Base-by-base conservation (phyloP, 2,113 vertebrate species). In the Callocephalon fimbriatum region DNA sequence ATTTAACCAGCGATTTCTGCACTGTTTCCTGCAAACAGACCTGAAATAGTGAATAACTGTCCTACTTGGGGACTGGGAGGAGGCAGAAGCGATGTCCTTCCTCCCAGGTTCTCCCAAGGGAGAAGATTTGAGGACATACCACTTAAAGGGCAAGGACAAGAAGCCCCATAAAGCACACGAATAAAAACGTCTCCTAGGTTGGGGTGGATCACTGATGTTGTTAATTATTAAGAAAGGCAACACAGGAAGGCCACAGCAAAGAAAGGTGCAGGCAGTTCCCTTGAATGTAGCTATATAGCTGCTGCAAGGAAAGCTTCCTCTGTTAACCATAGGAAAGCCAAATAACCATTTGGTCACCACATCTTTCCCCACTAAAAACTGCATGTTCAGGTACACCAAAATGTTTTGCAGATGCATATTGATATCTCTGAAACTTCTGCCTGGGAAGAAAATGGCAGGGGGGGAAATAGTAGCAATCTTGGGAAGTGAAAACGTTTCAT, bases 31-130 rank as follows among this genome's bases (percentile, higher is more conserved):
- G 50, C 50, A 37, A 35, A n/a, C 5, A 15, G 35, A 74, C n/a
- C 29, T 51, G 37, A 67, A 93, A 74, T 4, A 11, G 2, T 7
- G 4, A 29, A 66, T 9, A 7, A 18, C 12, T 45, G 3, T 50
- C 48, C 35, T 7, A 4, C 3, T 15, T 0, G 0, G 5, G 17
- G 17, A 6, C 35, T 1, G 2, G 13, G 19, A 48, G 48, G 32
- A 47, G 53, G 26, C 9, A 84, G 35, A 29, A 37, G 31, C 1
- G 0, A 37, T 9, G 4, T 77, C 23, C 3, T 11, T 44, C 7
- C 16, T 58, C 15, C 22, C 61, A 40, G 9, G 9, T 8, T 53
- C 11, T 12, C 12, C 4, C 5, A 2, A 3, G 44, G 19, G 16
- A 29, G 21, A 21, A 51, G 12, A 38, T 63, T 26, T 0, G 2